phyloP scores from a whole-genome alignment of 2,888 invertebrate species.

The Himalopsyche japonica region DNA sequence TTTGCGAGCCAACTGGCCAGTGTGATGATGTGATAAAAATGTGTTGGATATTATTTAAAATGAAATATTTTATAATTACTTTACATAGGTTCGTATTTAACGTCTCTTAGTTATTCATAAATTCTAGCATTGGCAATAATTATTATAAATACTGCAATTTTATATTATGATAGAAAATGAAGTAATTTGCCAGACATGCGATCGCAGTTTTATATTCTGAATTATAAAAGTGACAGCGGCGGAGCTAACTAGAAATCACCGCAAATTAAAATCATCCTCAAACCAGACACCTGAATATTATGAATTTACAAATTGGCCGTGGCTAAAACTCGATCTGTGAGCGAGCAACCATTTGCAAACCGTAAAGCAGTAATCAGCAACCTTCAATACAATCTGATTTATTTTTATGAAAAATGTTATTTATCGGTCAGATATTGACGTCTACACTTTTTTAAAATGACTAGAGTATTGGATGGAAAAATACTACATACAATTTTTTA shows the following conservation, averaged over 20 bases:
- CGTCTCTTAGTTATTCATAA: no score
- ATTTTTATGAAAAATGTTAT: no score
- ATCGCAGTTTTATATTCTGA: background rate
- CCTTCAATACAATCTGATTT: background rate
- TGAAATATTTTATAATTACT: no score
- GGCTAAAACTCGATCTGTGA: background rate
- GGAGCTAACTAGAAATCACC: background rate
- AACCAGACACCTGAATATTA: background rate
- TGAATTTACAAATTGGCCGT: background rate
- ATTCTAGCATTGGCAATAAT: no score
- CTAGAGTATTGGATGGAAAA: no score
- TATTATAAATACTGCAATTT: background rate
- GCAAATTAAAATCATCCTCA: background rate
- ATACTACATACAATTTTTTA: no score
- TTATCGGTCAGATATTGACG: no score
- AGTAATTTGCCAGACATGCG: background rate
- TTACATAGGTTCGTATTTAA: no score
- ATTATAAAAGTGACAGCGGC: background rate
- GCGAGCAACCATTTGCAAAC: background rate
- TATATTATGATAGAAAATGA: background rate
- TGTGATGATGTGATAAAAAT: no score
- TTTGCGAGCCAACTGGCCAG: no score
- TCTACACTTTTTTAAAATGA: no score
- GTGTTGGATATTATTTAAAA: no score
- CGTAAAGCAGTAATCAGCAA: background rate